Evolutionary conservation across 2,888 invertebrate species (phyloP), one percentile per base, ranked within the genome.

Genomic region (Sthenelais limicola): DNA sequence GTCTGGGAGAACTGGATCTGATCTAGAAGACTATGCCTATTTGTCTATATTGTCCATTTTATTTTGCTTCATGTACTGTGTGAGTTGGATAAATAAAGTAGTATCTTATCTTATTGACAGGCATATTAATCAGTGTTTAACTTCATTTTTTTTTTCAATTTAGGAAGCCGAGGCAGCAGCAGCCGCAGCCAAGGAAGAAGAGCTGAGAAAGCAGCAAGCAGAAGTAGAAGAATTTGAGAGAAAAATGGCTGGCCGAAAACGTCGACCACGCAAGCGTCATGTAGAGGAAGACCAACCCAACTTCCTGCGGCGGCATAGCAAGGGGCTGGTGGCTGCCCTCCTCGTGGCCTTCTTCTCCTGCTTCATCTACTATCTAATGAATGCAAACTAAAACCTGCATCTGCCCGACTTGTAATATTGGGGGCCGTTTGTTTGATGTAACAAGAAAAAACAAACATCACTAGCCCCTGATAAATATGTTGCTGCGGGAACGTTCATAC

Each of bases 141-240:
- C 18, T 43, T 43, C 9, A 43, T 43, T 43, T 43, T 43, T 9
- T 54, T 54, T 54, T 3, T 9, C 18, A 5, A 4, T 54, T 9
- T 28, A 85, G 83, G 79, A 77, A 52, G 81, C 80, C 72, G 82
- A 82, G 71, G 83, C 85, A 66, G 80, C 77, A n/a, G 82, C 82
- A 32, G 80, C 78, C 52, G 77, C 78, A 49, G 80, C 79, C 67
- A 78, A 81, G 74, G 83, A 82, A 71, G 82, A 84, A 54, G 83
- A 84, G 73, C 78, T 79, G 66, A 76, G 77, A 66, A 80, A 81
- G 73, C 82, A 83, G 74, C 77, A 83, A 73, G 81, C 80, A 32
- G 85, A 86, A 71, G 73, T 86, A n/a, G 84, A 86, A 73, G 84
- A 84, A 68, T 88, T 81, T 80, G 84, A 87, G 73, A 80, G 85